These are phyloP conservation scores for Magallana gigas DNA, from an alignment of 1,140 invertebrate species.

Conservation along the genomic window DNA sequence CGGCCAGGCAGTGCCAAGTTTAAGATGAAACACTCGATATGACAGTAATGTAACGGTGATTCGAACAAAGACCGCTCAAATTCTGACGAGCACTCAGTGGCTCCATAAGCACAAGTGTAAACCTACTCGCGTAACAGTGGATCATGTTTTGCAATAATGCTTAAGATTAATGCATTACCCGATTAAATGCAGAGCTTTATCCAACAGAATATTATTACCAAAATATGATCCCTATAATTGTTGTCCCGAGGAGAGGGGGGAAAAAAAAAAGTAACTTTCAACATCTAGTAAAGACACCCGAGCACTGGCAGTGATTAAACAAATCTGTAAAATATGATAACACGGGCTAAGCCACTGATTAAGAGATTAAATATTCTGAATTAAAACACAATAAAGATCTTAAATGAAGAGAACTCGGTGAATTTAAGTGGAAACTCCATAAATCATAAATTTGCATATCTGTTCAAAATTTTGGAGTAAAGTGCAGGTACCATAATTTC, in stretches of 20 bases:
- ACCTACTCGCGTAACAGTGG: constrained; percentile 18
- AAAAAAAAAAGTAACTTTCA: constrained; percentile 13
- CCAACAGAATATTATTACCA: constrained; percentile 4
- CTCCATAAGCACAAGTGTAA: background rate
- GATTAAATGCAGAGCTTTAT: constrained; percentile 21
- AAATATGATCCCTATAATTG: background rate
- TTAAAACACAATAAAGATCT: background rate
- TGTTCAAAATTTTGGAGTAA: background rate
- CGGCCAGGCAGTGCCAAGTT: background rate
- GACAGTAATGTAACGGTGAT: constrained; percentile 19
- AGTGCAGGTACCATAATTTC: background rate
- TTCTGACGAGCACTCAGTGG: background rate
- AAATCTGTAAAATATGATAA: constrained; percentile 30
- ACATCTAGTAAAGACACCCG: constrained; percentile 11
- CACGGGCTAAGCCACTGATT: background rate
- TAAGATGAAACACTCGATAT: background rate
- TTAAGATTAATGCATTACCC: background rate
- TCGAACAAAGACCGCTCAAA: background rate
- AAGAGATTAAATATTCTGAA: constrained; percentile 1
- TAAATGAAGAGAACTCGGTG: background rate
- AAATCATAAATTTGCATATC: constrained; percentile 6
- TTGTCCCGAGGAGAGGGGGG: background rate
- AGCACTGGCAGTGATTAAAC: constrained; percentile 12
- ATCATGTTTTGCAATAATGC: background rate
- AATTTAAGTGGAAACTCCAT: background rate